Base-by-base conservation (phyloP, 1,140 invertebrate species). In the Nasonia longicornis region DNA sequence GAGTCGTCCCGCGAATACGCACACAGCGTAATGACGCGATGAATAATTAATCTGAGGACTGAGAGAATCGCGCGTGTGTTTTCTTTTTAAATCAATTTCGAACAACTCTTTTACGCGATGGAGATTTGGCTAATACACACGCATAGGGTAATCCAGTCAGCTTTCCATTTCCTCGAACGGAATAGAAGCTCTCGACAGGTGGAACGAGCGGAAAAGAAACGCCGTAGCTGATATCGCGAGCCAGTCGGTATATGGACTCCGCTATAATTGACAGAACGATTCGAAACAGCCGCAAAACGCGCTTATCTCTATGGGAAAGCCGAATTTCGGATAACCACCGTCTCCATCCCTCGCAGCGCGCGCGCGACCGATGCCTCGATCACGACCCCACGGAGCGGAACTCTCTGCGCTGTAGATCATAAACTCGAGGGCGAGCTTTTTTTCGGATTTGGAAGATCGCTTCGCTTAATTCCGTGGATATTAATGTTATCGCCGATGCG, bases 301-400 rank as follows among this genome's bases (percentile, higher is more conserved):
- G 35, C 11, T 38, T 35, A 71, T 71, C 69, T 71, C 69, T 71
- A 71, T 71, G 69, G 35, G 35, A 71, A 71, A 20, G 11, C 69
- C 35, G 66, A 71, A 42, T 35, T 71, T 71, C 20, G 69, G 35
- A 42, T n/a, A 22, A 71, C 69, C 69, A 20, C 6, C 52, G 6
- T 3, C 16, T 3, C 29, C 10, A 42, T 42, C 6, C 10, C 38
- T 26, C 26, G 26, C 26, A 26, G 26, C 26, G 26, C 38, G 6
- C 10, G 0, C 35, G 14, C 6, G 10, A 29, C 31, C 11, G 29
- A 70, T 35, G 11, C 11, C 16, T 71, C 31, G 3, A 38, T 29
- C 35, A 42, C 69, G 42, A 29, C 12, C 16, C 26, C 6, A n/a
- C 31, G 31, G 3, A 26, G 26, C 26, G 26, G 26, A 26, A 26